Percentiles rank a stretch among this genome's conserved stretches.
These are phyloP conservation scores for Hydrochoerus hydrochaeris DNA, from an alignment of 2,113 vertebrate species.

Conservation along the genomic window DNA sequence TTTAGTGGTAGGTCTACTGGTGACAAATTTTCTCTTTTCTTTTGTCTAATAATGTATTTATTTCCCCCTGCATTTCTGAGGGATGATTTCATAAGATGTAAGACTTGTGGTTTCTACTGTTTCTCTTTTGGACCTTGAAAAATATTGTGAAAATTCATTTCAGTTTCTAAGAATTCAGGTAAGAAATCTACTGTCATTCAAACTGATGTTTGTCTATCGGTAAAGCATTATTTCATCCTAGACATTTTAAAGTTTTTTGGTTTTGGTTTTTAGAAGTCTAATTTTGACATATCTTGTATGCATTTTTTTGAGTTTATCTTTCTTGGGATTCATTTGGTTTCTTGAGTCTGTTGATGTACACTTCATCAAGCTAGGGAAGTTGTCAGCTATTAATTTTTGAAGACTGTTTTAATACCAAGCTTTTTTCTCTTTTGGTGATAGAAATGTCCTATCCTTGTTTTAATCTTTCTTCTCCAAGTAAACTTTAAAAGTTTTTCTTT, in stretches of 20 bases:
- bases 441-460: background rate
- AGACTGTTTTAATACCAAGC: background rate
- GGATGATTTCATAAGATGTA: background rate
- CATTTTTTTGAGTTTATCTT: background rate
- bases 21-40: background rate
- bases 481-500: background rate
- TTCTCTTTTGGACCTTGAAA: background rate
- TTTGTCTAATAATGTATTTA: background rate
- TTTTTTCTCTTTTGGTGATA: background rate
- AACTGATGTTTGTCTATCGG: background rate
- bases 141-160: background rate
- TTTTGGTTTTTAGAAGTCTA: background rate
- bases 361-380: background rate
- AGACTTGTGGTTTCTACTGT: background rate
- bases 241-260: background rate
- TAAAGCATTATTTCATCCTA: background rate
- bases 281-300: background rate
- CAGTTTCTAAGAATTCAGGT: background rate
- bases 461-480: background rate
- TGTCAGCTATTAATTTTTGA: background rate
- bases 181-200: background rate
- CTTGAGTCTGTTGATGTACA: background rate
- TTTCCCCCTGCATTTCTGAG: background rate
- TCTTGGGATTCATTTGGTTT: background rate
- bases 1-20: background rate